Conservation (phyloP, 2,888 invertebrate genomes). For the Nycteola revayana region DNA sequence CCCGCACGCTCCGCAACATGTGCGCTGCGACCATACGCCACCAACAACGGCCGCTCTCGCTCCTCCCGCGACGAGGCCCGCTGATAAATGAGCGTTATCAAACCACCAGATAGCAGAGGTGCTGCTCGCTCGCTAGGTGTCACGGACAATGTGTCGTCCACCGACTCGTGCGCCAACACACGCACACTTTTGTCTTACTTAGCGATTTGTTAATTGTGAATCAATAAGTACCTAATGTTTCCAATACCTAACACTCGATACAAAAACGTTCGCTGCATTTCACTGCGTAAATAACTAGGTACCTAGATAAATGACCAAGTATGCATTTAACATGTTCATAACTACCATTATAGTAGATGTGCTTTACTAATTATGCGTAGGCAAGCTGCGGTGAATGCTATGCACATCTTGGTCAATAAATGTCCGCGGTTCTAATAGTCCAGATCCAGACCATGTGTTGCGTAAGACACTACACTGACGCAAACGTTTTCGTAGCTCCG, state of each 20-base stretch:
- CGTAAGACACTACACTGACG: conserved; percentile 24
- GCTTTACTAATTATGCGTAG: too few species aligned
- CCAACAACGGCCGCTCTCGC: conserved; percentile 43
- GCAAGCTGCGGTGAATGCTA: conserved; percentile 21
- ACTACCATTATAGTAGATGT: too few species aligned
- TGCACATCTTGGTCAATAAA: conserved; percentile 17
- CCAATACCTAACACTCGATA: conserved; percentile 41
- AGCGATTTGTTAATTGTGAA: conserved; percentile 54
- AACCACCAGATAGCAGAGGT: conserved; percentile 78
- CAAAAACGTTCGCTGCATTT: conserved; percentile 32
- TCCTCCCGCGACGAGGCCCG: conserved; percentile 65
- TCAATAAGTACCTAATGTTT: conserved; percentile 46
- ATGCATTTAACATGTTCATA: too few species aligned
- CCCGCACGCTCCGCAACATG: conserved; percentile 75
- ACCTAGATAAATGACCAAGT: neutral
- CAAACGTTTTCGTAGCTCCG: conserved; percentile 13
- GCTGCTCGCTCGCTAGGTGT: conserved; percentile 76
- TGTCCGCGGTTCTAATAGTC: conserved; percentile 16
- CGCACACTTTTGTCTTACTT: conserved; percentile 58
- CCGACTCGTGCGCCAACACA: conserved; percentile 53
- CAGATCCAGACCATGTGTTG: conserved; percentile 18
- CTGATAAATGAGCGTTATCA: conserved; percentile 75
- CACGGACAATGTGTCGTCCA: conserved; percentile 63
- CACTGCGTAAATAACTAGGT: conserved; percentile 10
- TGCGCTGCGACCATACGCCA: conserved; percentile 55